Conservation (phyloP, 1,140 invertebrate genomes). For the Zaprionus kolodkinae region DNA sequence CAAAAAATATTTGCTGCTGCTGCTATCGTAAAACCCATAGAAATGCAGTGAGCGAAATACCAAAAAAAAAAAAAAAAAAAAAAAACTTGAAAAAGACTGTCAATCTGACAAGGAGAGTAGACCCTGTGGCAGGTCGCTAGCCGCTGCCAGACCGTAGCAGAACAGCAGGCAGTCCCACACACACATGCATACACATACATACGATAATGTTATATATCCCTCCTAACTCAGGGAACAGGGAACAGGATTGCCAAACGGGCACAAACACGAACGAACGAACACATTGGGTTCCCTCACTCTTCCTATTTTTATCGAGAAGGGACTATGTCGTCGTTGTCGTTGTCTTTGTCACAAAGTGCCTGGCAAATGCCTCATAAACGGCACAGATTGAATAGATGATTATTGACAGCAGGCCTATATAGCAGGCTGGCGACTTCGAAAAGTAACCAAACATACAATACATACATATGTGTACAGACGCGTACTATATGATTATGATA, state of each 20-base stretch:
- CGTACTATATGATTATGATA: neutral
- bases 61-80: slow-evolving; percentile 12
- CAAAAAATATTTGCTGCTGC: slow-evolving; percentile 65
- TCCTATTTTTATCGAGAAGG: slow-evolving; percentile 33
- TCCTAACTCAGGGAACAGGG: neutral
- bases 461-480: neutral
- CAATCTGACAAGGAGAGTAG: slow-evolving; percentile 5
- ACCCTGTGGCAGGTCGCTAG: slow-evolving; percentile 63
- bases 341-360: slow-evolving; percentile 37
- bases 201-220: neutral
- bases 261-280: slow-evolving; percentile 29
- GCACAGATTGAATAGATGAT: slow-evolving; percentile 50
- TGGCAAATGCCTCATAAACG: slow-evolving; percentile 52
- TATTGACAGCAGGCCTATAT: slow-evolving; percentile 29
- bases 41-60: slow-evolving; percentile 56
- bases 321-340: slow-evolving; percentile 11
- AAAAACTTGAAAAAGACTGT: slow-evolving; percentile 7
- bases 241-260: slow-evolving; percentile 36
- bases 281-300: slow-evolving; percentile 11
- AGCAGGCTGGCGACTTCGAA: too few species aligned
- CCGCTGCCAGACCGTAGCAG: slow-evolving; percentile 21
- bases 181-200: neutral
- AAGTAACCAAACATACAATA: neutral
- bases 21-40: slow-evolving; percentile 74
- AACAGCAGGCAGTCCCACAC: slow-evolving; percentile 63